A percentile compares a stretch with the other conserved stretches of the same genome.
These are phyloP conservation scores for Telenomus remus DNA, from an alignment of 1,140 invertebrate species.

Conservation along the genomic window DNA sequence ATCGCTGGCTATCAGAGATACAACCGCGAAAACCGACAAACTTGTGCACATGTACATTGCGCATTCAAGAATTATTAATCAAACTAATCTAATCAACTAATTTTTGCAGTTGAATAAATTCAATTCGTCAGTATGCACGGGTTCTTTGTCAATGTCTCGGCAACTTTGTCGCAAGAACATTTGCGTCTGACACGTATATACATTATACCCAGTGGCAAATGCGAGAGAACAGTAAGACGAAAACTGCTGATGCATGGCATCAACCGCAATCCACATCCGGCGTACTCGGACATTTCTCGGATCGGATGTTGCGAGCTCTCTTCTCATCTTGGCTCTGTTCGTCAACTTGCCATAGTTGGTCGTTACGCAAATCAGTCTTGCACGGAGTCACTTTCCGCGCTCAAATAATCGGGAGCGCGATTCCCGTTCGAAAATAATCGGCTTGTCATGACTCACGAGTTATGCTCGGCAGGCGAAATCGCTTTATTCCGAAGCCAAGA, in stretches of 20 bases:
- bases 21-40: too few species aligned
- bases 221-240: slow-evolving; percentile 53
- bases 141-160: slow-evolving; percentile 42
- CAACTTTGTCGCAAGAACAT: slow-evolving; percentile 56
- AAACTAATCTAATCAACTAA: too few species aligned
- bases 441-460: slow-evolving; percentile 55
- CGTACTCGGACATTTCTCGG: slow-evolving; percentile 62
- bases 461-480: slow-evolving; percentile 32
- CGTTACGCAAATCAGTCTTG: slow-evolving; percentile 61
- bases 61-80: too few species aligned
- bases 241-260: slow-evolving; percentile 71
- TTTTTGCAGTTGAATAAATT: slow-evolving; percentile 11
- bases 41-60: too few species aligned
- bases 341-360: slow-evolving; percentile 49
- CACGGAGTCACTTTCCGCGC: slow-evolving; percentile 58
- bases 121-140: slow-evolving; percentile 12
- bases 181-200: slow-evolving; percentile 56
- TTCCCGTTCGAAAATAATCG: slow-evolving; percentile 58
- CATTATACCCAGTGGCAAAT: slow-evolving; percentile 52
- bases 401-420: slow-evolving; percentile 50
- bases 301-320: slow-evolving; percentile 54
- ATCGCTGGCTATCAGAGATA: too few species aligned
- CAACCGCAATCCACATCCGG: slow-evolving; percentile 75
- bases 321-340: slow-evolving; percentile 59
- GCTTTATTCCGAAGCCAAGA: slow-evolving; percentile 25